Percentiles rank a stretch among this genome's conserved stretches.
Conservation (phyloP, 2,797 vertebrate species). For the Ciconia nigra region DNA sequence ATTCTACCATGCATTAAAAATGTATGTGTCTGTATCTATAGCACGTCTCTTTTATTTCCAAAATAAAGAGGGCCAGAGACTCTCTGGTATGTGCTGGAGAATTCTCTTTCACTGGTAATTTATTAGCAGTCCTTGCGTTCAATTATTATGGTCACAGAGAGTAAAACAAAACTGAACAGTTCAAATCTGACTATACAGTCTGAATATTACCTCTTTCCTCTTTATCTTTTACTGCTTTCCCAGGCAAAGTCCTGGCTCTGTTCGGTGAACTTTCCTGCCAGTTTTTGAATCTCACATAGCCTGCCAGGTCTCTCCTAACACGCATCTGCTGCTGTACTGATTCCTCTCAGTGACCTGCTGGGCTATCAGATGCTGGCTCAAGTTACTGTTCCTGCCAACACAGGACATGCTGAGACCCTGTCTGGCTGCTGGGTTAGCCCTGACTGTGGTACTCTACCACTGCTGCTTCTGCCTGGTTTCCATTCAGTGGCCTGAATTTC, state of each 20-base stretch:
- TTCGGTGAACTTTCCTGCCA: not conserved
- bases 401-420: not conserved
- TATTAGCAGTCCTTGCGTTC: not conserved
- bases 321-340: constrained; percentile 16
- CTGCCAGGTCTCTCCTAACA: not conserved
- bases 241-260: not conserved
- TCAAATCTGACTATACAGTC: not conserved
- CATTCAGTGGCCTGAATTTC: not conserved
- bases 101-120: not conserved
- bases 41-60: not conserved
- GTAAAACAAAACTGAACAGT: not conserved
- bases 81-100: not conserved
- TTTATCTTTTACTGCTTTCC: not conserved
- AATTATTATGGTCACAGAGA: not conserved
- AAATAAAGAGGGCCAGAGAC: not conserved
- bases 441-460: not conserved
- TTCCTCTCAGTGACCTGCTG: not conserved
- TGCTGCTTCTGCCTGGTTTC: not conserved
- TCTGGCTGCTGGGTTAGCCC: not conserved
- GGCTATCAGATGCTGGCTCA: constrained; percentile 13
- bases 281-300: not conserved
- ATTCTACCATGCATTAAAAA: not conserved
- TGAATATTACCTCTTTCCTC: not conserved
- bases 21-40: not conserved
- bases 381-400: not conserved